These are phyloP conservation scores for Julus scanicus DNA, from an alignment of 2,888 invertebrate genomes.

Conservation along the genomic window DNA sequence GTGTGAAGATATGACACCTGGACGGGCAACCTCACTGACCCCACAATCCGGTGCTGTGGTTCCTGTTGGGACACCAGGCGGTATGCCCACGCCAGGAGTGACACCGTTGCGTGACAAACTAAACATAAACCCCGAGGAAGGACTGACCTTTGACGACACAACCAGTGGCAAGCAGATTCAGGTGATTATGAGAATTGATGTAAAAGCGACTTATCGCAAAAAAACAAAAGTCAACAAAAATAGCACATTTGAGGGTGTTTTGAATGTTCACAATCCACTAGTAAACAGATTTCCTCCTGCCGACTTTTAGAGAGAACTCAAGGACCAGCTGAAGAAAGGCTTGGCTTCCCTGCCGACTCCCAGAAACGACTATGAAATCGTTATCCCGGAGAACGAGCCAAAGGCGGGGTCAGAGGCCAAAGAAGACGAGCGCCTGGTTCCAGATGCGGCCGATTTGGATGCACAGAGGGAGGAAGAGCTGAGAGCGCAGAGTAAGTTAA, in stretches of 20 bases:
- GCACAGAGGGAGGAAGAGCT: conserved; percentile 76
- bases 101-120: conserved; percentile 91
- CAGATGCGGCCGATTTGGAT: conserved; percentile 87
- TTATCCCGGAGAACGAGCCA: conserved; percentile 80
- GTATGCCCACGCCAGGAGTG: conserved; percentile 67
- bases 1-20: conserved; percentile 56
- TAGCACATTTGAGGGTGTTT: not conserved
- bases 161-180: conserved; percentile 62
- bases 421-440: conserved; percentile 64
- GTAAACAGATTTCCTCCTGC: not conserved
- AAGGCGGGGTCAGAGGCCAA: conserved; percentile 71
- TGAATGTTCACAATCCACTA: not conserved
- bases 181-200: conserved; percentile 58
- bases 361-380: conserved; percentile 98
- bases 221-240: no score
- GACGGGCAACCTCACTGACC: conserved; percentile 52
- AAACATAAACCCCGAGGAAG: conserved; percentile 92
- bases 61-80: not conserved
- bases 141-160: conserved; percentile 68
- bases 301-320: conserved; percentile 66
- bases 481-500: conserved; percentile 70
- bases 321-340: conserved; percentile 80
- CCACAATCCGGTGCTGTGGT: conserved; percentile 48
- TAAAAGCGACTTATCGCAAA: not conserved
- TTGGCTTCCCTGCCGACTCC: conserved; percentile 87